Evolutionary conservation across 1,140 invertebrate genomes (phyloP), one percentile per base, ranked within the genome.

Genomic region (Rhopalosiphum maidis): DNA sequence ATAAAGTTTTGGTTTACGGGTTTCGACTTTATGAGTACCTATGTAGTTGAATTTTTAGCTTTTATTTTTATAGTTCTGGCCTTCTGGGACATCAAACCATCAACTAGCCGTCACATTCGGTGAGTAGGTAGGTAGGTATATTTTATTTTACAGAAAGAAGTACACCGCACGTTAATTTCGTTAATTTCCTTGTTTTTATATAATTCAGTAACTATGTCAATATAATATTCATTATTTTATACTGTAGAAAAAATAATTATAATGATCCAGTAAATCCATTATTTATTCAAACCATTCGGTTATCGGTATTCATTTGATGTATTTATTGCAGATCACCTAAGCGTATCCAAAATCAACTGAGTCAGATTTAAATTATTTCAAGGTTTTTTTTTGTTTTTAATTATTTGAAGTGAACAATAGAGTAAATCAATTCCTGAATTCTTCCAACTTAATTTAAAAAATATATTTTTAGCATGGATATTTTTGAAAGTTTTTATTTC

Each of bases 281-380:
- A 83, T 83, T 83, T 37, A 83, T 83, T 37, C 35, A 35, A 37
- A 83, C 35, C 21, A 83, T 83, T 37, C 35, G 2, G 21, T 7
- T 37, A 37, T 35, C 7, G 8, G 8, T 7, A 83, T 83, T 83
- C n/a, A 83, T 85, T 85, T 85, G 37, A 43, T 25, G 2, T 41
- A 30, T 85, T 85, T 85, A 77, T n/a, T 85, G 83, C 83, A 85
- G 41, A 85, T 85, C 83, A 85, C 37, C 83, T 85, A 85, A 85
- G 83, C 83, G 37, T 85, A 41, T 85, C 83, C 41, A 15, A 41
- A 85, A 23, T 85, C 3, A 3, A 85, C 30, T 43, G 83, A 85
- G 37, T 41, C 23, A 43, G 37, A 85, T 43, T 85, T 43, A 15
- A 43, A 85, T 77, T 35, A 77, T 85, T 43, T 43, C 83, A 85